A percentile compares a stretch with the other conserved stretches of the same genome.
Evolutionary conservation across 1,140 invertebrate genomes (phyloP).

Genomic region (Hyposmocoma kahamanoa): DNA sequence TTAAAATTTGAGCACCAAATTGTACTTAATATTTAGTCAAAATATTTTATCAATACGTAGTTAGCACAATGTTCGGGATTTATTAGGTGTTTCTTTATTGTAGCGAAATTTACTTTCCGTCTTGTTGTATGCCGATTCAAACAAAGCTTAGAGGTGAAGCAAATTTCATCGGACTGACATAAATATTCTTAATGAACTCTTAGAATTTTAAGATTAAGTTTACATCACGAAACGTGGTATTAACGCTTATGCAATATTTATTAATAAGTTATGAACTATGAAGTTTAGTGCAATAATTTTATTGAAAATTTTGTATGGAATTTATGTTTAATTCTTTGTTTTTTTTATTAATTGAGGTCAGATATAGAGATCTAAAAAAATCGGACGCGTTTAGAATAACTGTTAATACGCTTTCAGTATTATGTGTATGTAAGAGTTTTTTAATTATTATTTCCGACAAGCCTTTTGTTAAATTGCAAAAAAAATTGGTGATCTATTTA

Average conservation of each 20-base stretch:
- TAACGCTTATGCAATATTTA: slow-evolving; percentile 70
- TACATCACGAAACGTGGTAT: slow-evolving; percentile 53
- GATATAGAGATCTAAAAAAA: slow-evolving; percentile 35
- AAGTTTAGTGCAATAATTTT: slow-evolving; percentile 70
- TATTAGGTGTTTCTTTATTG: slow-evolving; percentile 35
- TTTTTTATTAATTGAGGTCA: slow-evolving; percentile 43
- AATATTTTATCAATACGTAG: slow-evolving; percentile 62
- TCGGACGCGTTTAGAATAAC: slow-evolving; percentile 37
- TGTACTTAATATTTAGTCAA: slow-evolving; percentile 72
- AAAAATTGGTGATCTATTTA: slow-evolving; percentile 60
- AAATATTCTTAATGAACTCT: slow-evolving; percentile 57
- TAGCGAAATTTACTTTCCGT: slow-evolving; percentile 39
- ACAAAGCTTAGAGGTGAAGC: slow-evolving; percentile 39
- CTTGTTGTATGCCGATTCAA: slow-evolving; percentile 29
- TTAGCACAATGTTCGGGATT: slow-evolving; percentile 65
- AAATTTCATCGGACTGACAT: slow-evolving; percentile 60
- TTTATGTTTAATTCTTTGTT: slow-evolving; percentile 61
- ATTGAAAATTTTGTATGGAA: slow-evolving; percentile 66
- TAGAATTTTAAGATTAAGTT: slow-evolving; percentile 59
- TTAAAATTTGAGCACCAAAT: slow-evolving; percentile 73
- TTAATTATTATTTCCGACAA: slow-evolving; percentile 59
- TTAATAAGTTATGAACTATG: slow-evolving; percentile 63
- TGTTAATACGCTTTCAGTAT: slow-evolving; percentile 61
- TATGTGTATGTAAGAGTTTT: slow-evolving; percentile 65
- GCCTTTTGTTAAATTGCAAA: slow-evolving; percentile 44